phyloP scores from a whole-genome alignment of 1,140 invertebrate genomes.

The Drepana arcuata region DNA sequence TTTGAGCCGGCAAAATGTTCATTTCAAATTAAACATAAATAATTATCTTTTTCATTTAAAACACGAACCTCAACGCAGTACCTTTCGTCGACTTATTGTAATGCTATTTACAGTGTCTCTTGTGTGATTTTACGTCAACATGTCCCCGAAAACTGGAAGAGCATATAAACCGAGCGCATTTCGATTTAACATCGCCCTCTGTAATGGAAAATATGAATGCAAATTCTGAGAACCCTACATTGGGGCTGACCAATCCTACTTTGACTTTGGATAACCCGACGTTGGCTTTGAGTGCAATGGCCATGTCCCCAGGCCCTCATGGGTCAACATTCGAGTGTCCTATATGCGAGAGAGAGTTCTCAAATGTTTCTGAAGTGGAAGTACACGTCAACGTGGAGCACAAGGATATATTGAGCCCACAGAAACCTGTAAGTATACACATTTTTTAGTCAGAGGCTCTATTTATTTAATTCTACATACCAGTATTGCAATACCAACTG shows the following conservation, averaged over 20 bases:
- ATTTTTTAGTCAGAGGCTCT: no score
- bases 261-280: constrained; percentile 39
- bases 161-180: constrained; percentile 89
- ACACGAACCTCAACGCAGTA: no score
- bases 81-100: no score
- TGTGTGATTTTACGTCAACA: constrained; percentile 84
- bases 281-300: constrained; percentile 45
- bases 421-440: constrained; percentile 44
- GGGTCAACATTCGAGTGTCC: constrained; percentile 75
- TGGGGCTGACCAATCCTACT: constrained; percentile 42
- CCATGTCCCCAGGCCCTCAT: constrained; percentile 52
- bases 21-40: constrained; percentile 2
- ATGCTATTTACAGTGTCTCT: constrained; percentile 78
- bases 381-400: constrained; percentile 90
- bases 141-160: constrained; percentile 83
- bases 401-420: constrained; percentile 67
- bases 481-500: no score
- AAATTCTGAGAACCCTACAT: constrained; percentile 45
- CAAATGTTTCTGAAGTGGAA: constrained; percentile 83
- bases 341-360: constrained; percentile 81
- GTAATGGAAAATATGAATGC: constrained; percentile 50
- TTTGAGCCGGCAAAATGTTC: no score
- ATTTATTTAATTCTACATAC: no score
- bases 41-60: no score
- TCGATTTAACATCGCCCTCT: constrained; percentile 82